These are phyloP conservation scores for Eriocheir sinensis DNA, from an alignment of 1,140 invertebrate species.

Conservation along the genomic window DNA sequence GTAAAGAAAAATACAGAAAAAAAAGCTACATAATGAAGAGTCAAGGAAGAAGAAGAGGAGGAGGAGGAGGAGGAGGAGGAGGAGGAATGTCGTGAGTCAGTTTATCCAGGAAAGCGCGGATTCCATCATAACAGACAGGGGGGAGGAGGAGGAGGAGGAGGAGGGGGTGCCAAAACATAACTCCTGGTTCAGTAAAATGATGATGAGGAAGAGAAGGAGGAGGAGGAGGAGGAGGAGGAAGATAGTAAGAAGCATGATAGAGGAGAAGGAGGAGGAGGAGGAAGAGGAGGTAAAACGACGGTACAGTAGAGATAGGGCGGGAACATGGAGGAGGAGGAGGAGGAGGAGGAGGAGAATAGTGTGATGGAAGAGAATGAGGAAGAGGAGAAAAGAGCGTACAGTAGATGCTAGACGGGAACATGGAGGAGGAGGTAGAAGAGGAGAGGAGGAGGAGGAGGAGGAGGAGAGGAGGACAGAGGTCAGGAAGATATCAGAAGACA, in stretches of 20 bases:
- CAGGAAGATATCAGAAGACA: background rate
- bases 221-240: too few relatives aligned
- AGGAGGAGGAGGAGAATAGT: too few relatives aligned
- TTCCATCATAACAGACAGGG: too few relatives aligned
- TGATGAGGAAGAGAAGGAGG: too few relatives aligned
- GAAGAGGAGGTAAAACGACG: background rate
- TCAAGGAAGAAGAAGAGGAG: constrained; percentile 6
- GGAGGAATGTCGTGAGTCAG: background rate
- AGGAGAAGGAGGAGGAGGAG: background rate
- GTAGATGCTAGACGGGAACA: too few relatives aligned
- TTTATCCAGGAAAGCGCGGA: background rate
- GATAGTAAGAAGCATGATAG: background rate
- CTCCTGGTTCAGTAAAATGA: too few relatives aligned
- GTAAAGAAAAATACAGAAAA: background rate
- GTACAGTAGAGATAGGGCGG: background rate
- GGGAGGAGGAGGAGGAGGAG: background rate
- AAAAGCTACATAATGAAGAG: too few relatives aligned
- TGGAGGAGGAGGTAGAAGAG: background rate
- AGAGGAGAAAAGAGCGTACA: too few relatives aligned
- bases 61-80: background rate
- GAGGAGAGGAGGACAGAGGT: background rate
- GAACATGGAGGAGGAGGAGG: background rate
- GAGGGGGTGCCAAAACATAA: too few relatives aligned
- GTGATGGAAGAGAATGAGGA: too few relatives aligned
- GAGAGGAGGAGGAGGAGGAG: background rate